Evolutionary conservation across 2,113 vertebrate species (phyloP).

Genomic region (Bujurquina vittata): DNA sequence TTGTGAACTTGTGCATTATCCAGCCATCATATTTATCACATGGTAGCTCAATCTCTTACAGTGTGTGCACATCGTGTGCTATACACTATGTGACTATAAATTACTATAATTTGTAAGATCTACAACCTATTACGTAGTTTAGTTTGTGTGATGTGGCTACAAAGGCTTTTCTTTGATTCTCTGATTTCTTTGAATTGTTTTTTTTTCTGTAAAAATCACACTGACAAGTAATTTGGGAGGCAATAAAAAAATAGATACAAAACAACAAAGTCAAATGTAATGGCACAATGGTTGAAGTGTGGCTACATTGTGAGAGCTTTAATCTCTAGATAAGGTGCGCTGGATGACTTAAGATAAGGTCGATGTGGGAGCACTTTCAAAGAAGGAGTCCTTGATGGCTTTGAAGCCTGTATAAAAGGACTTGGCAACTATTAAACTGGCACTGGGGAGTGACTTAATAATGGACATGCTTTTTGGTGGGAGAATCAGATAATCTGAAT

Average conservation of each 20-base stretch:
- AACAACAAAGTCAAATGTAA: conserved; percentile 11
- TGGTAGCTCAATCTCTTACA: background rate
- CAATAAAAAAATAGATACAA: background rate
- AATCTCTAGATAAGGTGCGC: conserved; percentile 46
- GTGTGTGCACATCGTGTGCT: background rate
- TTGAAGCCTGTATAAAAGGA: conserved; percentile 44
- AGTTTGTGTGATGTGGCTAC: background rate
- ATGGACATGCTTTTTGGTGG: conserved; percentile 16
- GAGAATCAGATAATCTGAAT: conserved; percentile 37
- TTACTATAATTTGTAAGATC: background rate
- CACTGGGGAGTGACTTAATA: conserved; percentile 17
- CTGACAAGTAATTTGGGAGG: background rate
- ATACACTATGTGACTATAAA: background rate
- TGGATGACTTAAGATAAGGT: conserved; percentile 47
- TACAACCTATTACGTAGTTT: background rate
- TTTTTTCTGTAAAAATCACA: background rate
- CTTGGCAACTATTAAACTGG: conserved; percentile 34
- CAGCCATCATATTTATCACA: no score
- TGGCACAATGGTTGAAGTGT: conserved; percentile 21
- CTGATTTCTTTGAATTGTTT: background rate
- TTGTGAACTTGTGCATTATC: no score
- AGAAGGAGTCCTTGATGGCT: conserved; percentile 24
- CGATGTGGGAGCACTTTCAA: conserved; percentile 45
- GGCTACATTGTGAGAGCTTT: conserved; percentile 20
- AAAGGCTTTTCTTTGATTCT: background rate